Evolutionary conservation across 2,113 vertebrate species (phyloP), one percentile per base, ranked within the genome.

Genomic region (Kryptolebias marmoratus): DNA sequence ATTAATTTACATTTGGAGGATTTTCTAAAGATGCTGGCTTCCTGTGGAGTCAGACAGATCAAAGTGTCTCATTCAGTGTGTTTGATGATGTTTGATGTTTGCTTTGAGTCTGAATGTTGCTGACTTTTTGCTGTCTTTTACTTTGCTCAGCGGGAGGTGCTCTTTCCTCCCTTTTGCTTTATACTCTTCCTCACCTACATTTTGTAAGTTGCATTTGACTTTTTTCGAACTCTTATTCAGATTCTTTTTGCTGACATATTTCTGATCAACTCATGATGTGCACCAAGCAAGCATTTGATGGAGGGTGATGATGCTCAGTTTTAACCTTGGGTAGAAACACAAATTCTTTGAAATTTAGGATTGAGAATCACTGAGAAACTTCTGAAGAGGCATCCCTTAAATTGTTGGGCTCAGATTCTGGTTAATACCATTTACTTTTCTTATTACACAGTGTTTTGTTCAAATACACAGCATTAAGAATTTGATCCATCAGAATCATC

Each of bases 1-100:
- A 98, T 97, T 96, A 96, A 98, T 98, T 98, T 97, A 93, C 92
- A 94, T 94, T 97, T 95, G 95, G 96, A 96, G 95, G 95, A 96
- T 97, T 98, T 97, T 96, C 96, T 93, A 96, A 96, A 97, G 95
- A 97, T 96, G 95, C 96, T 93, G 95, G 95, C 95, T 96, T 97
- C 96, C 96, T 96, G 94, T 95, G 93, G 96, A 96, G 95, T 93
- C 94, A 7, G 93, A 72, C 81, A 98, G 97, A 99, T 99, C 96
- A 99, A 99, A 98, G 96, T 92, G 92, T 90, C 89, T 93, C 94
- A 95, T 97, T 97, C 96, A 84, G 94, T 96, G 95, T 97, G 92
- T 91, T 89, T 93, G 95, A 95, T 97, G 96, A 96, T 89, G 95
- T 98, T 95, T 98, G 96, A 98, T 96, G 97, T 98, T 56, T 93